phyloP scores from a whole-genome alignment of 2,113 vertebrate species.

The Ellobius talpinus region DNA sequence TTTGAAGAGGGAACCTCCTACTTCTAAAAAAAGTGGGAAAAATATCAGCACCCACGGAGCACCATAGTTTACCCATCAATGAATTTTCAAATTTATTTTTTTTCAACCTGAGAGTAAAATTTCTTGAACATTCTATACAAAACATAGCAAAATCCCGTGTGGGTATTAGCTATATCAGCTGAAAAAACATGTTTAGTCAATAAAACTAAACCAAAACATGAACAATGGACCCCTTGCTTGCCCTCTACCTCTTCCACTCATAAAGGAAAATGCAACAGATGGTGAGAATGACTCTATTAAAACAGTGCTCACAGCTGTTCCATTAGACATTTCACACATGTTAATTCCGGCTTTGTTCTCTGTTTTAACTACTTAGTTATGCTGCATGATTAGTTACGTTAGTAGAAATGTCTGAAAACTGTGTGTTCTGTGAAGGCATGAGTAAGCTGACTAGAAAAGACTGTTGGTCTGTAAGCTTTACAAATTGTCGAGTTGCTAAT shows the following conservation, averaged over 20 bases:
- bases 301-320: conserved; percentile 56
- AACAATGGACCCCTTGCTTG: not conserved
- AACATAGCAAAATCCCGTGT: not conserved
- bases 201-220: not conserved
- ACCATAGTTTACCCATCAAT: not conserved
- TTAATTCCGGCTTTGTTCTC: conserved; percentile 3
- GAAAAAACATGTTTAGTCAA: conserved; percentile 70
- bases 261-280: conserved; percentile 45
- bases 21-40: not conserved
- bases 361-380: conserved; percentile 77
- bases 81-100: not conserved
- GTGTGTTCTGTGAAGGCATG: conserved; percentile 59
- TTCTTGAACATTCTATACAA: not conserved
- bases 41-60: not conserved
- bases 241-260: conserved; percentile 10
- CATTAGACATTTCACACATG: conserved; percentile 71
- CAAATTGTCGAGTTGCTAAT: conserved; percentile 81
- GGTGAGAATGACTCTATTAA: not conserved
- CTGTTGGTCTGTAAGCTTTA: conserved; percentile 77
- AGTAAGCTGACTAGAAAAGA: conserved; percentile 79
- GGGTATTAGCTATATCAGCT: conserved; percentile 48
- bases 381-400: conserved; percentile 69
- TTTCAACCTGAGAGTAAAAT: not conserved
- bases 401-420: conserved; percentile 73
- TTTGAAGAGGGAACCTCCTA: not conserved